Base-by-base conservation (phyloP, 2,113 vertebrate species). In the Mastomys coucha region DNA sequence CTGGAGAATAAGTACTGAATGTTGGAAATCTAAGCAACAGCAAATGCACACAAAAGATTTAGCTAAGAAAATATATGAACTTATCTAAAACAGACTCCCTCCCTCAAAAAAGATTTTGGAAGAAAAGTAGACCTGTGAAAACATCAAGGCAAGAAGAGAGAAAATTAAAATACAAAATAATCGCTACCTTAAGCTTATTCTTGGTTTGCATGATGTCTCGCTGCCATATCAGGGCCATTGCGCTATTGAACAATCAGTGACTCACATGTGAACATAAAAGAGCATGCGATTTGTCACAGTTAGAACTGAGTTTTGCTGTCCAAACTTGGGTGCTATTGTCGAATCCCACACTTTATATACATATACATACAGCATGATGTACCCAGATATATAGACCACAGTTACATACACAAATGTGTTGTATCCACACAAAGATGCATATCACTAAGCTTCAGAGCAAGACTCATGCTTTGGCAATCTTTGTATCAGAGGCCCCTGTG, bases 1-100 rank as follows among this genome's bases (percentile, higher is more conserved):
- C 77, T 31, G 90, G 28, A 86, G 75, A 93, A n/a, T 88, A 72
- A 73, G 88, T 92, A 2, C 19, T 88, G 36, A 73, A 75, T 94
- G 51, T 75, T 49, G 53, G 31, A 91, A 77, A 49, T 72, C 78
- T 70, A 77, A 89, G 65, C 2, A 81, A 91, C 2, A 28, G 51
- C 49, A 81, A 86, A 70, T 80, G 75, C 4, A 42, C 31, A 75
- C 26, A 69, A 39, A 49, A 92, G 26, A 39, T 63, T 90, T 89
- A 39, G 19, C 67, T 94, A 72, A 92, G 51, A 20, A 95, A 80
- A 67, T 80, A 51, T 86, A 56, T 33, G 14, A 28, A 1, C 67
- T 60, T 87, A 51, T 45, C 39, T 87, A 82, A 92, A 70, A 69
- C 28, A 80, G 28, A 28, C 19, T 94, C 26, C 13, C 1, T 53